Conservation (phyloP, 2,797 vertebrate species). For the Champsocephalus esox region DNA sequence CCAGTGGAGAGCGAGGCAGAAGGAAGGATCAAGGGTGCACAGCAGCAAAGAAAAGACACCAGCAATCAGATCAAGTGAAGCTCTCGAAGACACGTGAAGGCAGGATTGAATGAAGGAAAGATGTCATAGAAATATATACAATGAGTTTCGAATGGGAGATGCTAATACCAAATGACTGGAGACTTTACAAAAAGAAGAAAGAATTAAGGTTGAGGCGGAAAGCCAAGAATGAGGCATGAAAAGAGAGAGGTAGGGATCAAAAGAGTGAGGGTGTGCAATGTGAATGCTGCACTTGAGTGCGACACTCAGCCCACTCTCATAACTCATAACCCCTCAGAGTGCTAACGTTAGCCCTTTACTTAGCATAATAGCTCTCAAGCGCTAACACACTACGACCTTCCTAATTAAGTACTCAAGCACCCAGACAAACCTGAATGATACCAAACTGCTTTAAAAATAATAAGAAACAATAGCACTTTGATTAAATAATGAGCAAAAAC, state of each 20-base stretch:
- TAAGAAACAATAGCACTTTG: conserved; percentile 27
- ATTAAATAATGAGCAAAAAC: conserved; percentile 30
- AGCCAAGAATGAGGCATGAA: not conserved
- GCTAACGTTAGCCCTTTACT: conserved; percentile 58
- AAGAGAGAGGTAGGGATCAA: conserved; percentile 30
- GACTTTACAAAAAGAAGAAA: not conserved
- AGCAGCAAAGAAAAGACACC: conserved; percentile 9
- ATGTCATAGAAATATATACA: too few relatives aligned
- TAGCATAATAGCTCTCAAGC: conserved; percentile 66
- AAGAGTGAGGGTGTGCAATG: conserved; percentile 37
- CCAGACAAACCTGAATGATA: conserved; percentile 26
- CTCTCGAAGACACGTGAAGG: not conserved
- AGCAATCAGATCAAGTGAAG: conserved; percentile 3
- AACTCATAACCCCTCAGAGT: conserved; percentile 53
- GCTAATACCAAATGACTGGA: not conserved
- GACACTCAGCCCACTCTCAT: conserved; percentile 56
- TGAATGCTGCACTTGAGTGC: conserved; percentile 55
- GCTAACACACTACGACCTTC: conserved; percentile 50
- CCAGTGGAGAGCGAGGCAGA: conserved; percentile 29
- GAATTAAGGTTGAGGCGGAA: not conserved
- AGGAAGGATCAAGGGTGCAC: conserved; percentile 29
- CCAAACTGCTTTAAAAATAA: conserved; percentile 39
- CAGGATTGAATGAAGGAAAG: not conserved
- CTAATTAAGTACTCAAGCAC: conserved; percentile 61
- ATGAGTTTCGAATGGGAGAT: too few relatives aligned